These are phyloP conservation scores for Drosophila eugracilis DNA, from an alignment of 1,140 invertebrate species.

Conservation along the genomic window DNA sequence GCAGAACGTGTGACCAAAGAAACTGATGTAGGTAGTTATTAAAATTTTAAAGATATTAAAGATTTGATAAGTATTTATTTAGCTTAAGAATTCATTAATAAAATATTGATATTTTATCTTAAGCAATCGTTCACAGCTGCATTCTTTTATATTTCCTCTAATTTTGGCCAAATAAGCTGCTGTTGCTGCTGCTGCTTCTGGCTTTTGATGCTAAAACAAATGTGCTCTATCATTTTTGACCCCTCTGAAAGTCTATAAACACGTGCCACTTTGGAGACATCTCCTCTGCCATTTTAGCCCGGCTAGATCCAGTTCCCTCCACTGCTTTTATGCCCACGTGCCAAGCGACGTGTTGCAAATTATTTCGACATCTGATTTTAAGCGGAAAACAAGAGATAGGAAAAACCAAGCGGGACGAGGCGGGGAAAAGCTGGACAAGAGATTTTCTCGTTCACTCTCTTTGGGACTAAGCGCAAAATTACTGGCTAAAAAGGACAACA, in stretches of 20 bases:
- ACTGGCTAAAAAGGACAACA: constrained; percentile 65
- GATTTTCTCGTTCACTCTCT: constrained; percentile 54
- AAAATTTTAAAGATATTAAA: too few species aligned
- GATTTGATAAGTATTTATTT: too few species aligned
- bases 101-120: too few species aligned
- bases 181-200: constrained; percentile 35
- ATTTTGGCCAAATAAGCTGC: constrained; percentile 33
- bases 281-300: constrained; percentile 20
- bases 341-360: constrained; percentile 79
- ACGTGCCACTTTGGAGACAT: constrained; percentile 67
- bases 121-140: not conserved
- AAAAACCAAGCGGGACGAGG: constrained; percentile 6
- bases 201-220: constrained; percentile 57
- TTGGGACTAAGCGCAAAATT: constrained; percentile 75
- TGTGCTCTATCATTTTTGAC: constrained; percentile 40
- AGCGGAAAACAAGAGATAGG: constrained; percentile 82
- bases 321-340: constrained; percentile 48
- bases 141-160: not conserved
- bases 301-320: constrained; percentile 9
- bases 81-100: too few species aligned
- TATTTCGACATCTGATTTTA: constrained; percentile 84
- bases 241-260: constrained; percentile 71
- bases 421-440: constrained; percentile 16
- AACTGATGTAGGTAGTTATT: too few species aligned
- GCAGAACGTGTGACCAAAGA: too few species aligned